Base-by-base conservation (phyloP, 2,113 vertebrate genomes). In the Rhipidura dahli region DNA sequence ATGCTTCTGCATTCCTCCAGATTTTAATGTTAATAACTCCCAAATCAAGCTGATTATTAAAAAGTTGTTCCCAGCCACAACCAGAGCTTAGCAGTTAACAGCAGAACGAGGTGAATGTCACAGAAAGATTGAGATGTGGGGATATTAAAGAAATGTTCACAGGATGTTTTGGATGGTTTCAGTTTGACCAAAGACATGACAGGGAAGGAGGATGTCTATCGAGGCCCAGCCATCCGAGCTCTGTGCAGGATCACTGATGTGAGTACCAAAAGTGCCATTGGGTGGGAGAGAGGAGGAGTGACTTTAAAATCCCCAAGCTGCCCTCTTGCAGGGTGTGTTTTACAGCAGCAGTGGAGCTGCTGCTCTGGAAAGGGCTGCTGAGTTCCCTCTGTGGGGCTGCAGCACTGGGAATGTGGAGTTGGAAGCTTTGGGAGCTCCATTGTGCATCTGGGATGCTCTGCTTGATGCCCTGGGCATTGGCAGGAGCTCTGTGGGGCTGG, bases 181-280 rank as follows among this genome's bases (percentile, higher is more conserved):
- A 99, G 99, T 93, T 93, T 99, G 94, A 99, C 99, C 89, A 99
- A 99, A 95, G 99, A 99, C 97, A 99, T 99, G 99, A 99, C 99
- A 2, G 99, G 99, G 27, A 99, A 99, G 96, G 99, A 99, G 73
- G 99, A 99, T 24, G 98, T 99, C 0, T 99, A 99, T 96, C 94
- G 99, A 89, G 99, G 99, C 66, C 99, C 99, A 0, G 99, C 99
- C 61, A 99, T 99, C 96, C 97, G 99, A 97, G 99, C 99, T 0
- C 99, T 99, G 57, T 99, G 99, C 98, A 98, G 99, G 96, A 99
- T 99, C 94, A 99, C 99, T 14, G 99, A 99, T 59, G 99, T 99
- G 94, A 99, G 99, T 98, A 91, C 49, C 5, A 1, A 6, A 7
- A 20, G 7, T 13, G 7, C 4, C 17, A 0, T 11, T 15, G 1